phyloP scores from a whole-genome alignment of 1,140 invertebrate species.

The Diorhabda sublineata region DNA sequence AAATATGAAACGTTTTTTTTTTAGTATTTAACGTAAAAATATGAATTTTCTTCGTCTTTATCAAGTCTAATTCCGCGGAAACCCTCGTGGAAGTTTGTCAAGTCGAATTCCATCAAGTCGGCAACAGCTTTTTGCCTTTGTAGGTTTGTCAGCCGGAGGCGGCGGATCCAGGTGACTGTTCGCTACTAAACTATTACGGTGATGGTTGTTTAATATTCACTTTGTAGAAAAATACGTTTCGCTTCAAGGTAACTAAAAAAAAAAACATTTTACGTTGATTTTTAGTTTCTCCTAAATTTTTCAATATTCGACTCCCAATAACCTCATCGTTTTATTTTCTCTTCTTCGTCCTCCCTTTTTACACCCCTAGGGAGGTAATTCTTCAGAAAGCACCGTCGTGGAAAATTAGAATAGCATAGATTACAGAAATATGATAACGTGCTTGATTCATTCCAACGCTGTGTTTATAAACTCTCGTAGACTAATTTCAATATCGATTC shows the following conservation, averaged over 20 bases:
- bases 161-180: background rate
- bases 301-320: background rate
- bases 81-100: background rate
- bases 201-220: too few species aligned
- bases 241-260: too few species aligned
- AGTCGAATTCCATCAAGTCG: slow-evolving; percentile 1
- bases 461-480: too few species aligned
- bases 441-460: background rate
- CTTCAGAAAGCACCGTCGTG: background rate
- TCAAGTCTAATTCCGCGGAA: too few species aligned
- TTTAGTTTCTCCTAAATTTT: background rate
- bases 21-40: too few species aligned
- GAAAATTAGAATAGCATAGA: slow-evolving; percentile 2
- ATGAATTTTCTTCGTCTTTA: too few species aligned
- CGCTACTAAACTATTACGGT: too few species aligned
- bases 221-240: too few species aligned
- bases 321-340: background rate
- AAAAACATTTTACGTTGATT: too few species aligned
- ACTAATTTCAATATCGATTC: too few species aligned
- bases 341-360: background rate
- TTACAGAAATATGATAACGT: background rate
- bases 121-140: background rate
- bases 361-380: background rate
- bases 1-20: too few species aligned
- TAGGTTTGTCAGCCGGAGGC: background rate